These are phyloP conservation scores for Drosophila robusta DNA, from an alignment of 2,888 invertebrate genomes.

Conservation along the genomic window DNA sequence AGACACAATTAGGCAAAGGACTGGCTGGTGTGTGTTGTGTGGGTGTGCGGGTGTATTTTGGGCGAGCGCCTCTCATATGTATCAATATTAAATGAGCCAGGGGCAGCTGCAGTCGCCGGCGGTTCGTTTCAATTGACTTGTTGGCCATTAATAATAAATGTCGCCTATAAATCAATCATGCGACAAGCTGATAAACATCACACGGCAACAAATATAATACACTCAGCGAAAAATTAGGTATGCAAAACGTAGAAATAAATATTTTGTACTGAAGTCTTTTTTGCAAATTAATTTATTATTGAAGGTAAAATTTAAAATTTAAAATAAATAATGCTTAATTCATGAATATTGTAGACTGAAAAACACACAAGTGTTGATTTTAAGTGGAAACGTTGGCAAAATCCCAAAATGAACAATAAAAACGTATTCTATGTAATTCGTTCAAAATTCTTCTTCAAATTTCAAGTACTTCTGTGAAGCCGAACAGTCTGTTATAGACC, in stretches of 20 bases:
- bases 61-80: constrained; percentile 8
- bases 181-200: constrained; percentile 76
- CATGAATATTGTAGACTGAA: no score
- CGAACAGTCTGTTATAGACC: no score
- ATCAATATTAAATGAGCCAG: constrained; percentile 49
- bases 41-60: neutral
- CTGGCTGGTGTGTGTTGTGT: neutral
- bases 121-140: constrained; percentile 58
- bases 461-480: no score
- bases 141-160: constrained; percentile 57
- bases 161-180: constrained; percentile 72
- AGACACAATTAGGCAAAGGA: constrained; percentile 40
- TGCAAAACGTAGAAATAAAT: neutral
- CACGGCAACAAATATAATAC: constrained; percentile 27
- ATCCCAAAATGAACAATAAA: no score
- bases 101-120: constrained; percentile 18
- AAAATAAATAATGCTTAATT: no score
- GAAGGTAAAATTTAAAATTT: no score
- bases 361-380: no score
- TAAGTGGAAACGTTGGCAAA: no score
- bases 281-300: no score
- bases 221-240: constrained; percentile 7
- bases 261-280: neutral
- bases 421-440: no score
- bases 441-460: no score